Percentiles rank a stretch among this genome's conserved stretches.
These are phyloP conservation scores for Spatula versicolor DNA, from an alignment of 2,797 vertebrate species.

Conservation along the genomic window DNA sequence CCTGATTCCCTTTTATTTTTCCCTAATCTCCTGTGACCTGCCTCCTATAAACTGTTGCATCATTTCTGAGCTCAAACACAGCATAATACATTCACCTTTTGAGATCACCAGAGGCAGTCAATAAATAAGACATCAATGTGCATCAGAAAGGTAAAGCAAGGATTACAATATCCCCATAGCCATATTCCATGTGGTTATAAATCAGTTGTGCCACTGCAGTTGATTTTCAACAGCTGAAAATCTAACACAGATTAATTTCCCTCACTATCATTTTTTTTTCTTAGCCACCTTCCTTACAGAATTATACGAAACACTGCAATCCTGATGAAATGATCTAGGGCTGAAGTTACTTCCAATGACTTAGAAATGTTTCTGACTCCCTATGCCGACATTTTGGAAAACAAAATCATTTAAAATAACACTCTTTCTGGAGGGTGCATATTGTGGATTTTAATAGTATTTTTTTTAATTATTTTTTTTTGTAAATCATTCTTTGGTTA, in stretches of 20 bases:
- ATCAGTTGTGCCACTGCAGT: not conserved
- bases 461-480: not conserved
- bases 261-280: not conserved
- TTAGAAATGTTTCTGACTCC: not conserved
- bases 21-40: not conserved
- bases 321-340: not conserved
- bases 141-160: not conserved
- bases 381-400: not conserved
- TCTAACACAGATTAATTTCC: not conserved
- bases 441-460: not conserved
- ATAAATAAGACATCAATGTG: not conserved
- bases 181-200: not conserved
- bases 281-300: not conserved
- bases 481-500: not conserved
- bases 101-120: not conserved
- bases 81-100: not conserved
- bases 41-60: not conserved
- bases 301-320: not conserved
- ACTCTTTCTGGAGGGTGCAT: not conserved
- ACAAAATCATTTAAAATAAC: not conserved
- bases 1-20: not conserved
- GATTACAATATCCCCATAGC: not conserved
- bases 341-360: not conserved
- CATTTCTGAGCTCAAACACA: not conserved
- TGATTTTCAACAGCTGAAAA: not conserved